Evolutionary conservation across 2,113 vertebrate genomes (phyloP).

Genomic region (Aix galericulata): DNA sequence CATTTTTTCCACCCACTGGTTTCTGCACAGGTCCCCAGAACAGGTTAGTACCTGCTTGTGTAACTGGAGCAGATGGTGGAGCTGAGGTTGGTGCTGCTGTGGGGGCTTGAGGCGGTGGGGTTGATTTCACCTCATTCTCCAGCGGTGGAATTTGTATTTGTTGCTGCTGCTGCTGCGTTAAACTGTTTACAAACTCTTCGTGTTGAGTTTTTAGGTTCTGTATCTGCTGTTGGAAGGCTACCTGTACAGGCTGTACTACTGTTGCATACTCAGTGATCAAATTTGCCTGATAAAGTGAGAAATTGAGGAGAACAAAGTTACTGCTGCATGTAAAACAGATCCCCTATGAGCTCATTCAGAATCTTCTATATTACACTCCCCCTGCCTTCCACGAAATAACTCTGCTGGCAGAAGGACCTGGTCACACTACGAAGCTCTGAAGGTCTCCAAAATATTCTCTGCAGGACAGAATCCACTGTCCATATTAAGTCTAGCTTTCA

Average conservation of each 20-base stretch:
- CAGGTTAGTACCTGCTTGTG: conserved; percentile 70
- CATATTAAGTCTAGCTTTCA: not conserved
- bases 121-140: conserved; percentile 77
- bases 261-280: conserved; percentile 90
- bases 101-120: conserved; percentile 62
- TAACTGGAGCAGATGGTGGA: conserved; percentile 63
- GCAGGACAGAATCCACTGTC: not conserved
- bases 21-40: not conserved
- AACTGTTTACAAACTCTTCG: conserved; percentile 89
- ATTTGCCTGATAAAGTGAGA: conserved; percentile 81
- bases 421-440: rapidly evolving
- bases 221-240: conserved; percentile 97
- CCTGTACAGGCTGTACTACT: conserved; percentile 91
- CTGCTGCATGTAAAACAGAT: rapidly evolving
- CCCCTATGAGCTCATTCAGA: not conserved
- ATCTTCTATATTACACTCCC: not conserved
- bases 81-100: conserved; percentile 62
- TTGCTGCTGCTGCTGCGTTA: conserved; percentile 81
- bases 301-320: not conserved
- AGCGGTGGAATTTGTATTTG: conserved; percentile 70
- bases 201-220: conserved; percentile 93
- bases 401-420: not conserved
- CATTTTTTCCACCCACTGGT: not conserved
- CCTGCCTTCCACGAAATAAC: not conserved
- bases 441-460: not conserved